Evolutionary conservation across 2,113 vertebrate genomes (phyloP).

Genomic region (Dendrocopos noguchii): DNA sequence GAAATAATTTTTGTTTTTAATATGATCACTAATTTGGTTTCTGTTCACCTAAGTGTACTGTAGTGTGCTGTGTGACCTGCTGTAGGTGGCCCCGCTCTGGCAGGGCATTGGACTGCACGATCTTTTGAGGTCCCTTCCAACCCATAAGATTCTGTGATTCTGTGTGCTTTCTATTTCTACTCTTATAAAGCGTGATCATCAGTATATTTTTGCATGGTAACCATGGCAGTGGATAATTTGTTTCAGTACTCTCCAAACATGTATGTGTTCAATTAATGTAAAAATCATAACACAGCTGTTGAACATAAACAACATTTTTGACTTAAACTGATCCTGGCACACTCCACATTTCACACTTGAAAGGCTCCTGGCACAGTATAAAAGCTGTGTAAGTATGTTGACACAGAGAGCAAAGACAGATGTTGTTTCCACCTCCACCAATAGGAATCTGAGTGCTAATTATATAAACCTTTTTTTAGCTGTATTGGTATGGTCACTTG

Average conservation of each 20-base stretch:
- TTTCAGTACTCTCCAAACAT: constrained; percentile 30
- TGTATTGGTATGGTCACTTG: neutral
- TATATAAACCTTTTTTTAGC: neutral
- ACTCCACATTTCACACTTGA: neutral
- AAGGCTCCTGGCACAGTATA: constrained; percentile 22
- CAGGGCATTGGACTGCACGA: too few relatives aligned
- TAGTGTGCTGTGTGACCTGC: neutral
- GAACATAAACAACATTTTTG: constrained; percentile 37
- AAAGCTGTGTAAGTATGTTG: neutral
- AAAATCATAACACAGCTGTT: constrained; percentile 35
- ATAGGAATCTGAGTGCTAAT: constrained; percentile 11
- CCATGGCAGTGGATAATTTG: constrained; percentile 26
- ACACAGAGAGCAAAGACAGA: neutral
- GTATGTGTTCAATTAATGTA: neutral
- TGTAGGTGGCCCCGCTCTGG: too few relatives aligned
- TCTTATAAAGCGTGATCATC: neutral
- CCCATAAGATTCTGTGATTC: too few relatives aligned
- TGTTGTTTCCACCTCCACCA: neutral
- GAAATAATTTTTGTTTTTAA: neutral
- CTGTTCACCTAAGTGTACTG: neutral
- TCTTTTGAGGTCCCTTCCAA: too few relatives aligned
- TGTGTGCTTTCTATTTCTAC: too few relatives aligned
- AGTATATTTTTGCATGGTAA: constrained; percentile 18
- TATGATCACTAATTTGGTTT: neutral
- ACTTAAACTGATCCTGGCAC: constrained; percentile 15